These are phyloP conservation scores for Hirundichthys speculiger DNA, from an alignment of 2,113 vertebrate species.

Conservation along the genomic window DNA sequence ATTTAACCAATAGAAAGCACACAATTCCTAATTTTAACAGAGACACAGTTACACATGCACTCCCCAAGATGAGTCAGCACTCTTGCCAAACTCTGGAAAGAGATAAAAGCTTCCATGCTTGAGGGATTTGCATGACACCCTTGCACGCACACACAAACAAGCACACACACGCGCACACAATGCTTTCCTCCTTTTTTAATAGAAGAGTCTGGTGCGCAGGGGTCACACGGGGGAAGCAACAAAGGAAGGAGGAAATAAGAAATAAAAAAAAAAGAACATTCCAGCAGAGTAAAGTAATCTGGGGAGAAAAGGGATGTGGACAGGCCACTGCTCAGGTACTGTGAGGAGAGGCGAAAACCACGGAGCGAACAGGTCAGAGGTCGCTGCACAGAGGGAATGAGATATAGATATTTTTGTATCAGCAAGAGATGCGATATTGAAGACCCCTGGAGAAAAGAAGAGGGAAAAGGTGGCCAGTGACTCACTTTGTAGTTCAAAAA, in stretches of 20 bases:
- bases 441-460: neutral
- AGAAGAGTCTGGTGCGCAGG: constrained; percentile 26
- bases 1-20: constrained; percentile 16
- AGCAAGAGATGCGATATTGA: constrained; percentile 16
- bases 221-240: constrained; percentile 68
- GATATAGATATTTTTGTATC: constrained; percentile 20
- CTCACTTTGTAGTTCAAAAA: constrained; percentile 18
- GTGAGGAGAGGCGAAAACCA: constrained; percentile 36
- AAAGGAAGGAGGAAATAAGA: constrained; percentile 68
- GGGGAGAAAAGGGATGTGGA: constrained; percentile 37
- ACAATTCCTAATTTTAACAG: constrained; percentile 10
- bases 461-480: neutral
- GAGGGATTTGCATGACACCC: constrained; percentile 38
- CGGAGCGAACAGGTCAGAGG: constrained; percentile 48
- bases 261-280: constrained; percentile 63
- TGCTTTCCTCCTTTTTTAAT: constrained; percentile 18
- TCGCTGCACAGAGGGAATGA: constrained; percentile 29
- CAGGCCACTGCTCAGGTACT: constrained; percentile 52
- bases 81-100: constrained; percentile 29
- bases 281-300: constrained; percentile 65
- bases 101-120: constrained; percentile 63
- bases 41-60: constrained; percentile 10
- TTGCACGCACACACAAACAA: constrained; percentile 2
- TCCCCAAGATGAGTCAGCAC: constrained; percentile 54
- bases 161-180: constrained; percentile 13